Conservation (phyloP, 2,797 vertebrate genomes). For the Gallinago stenura region DNA sequence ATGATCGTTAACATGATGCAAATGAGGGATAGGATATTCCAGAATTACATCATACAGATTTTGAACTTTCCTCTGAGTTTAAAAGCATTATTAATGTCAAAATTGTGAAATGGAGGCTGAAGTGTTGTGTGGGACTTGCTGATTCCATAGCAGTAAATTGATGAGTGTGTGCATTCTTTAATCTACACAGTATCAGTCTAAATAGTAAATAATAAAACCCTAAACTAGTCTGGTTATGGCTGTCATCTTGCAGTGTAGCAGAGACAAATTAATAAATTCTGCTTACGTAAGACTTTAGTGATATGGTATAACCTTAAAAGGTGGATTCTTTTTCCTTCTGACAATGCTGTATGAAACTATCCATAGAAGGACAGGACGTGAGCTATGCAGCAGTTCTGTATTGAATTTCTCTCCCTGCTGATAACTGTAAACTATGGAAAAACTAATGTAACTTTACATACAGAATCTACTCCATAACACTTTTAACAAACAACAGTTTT, state of each 20-base stretch:
- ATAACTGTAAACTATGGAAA: background rate
- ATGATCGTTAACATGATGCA: background rate
- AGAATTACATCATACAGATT: fast-evolving
- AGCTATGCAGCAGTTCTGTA: background rate
- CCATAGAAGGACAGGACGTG: background rate
- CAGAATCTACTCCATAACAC: background rate
- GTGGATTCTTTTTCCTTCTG: background rate
- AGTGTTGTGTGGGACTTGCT: background rate
- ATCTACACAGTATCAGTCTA: background rate
- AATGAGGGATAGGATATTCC: no score
- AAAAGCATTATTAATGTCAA: background rate
- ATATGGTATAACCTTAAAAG: background rate
- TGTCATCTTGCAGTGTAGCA: background rate
- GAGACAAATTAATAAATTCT: background rate
- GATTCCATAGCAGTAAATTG: background rate
- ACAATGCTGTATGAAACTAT: background rate
- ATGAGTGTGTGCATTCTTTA: background rate
- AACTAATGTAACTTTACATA: background rate
- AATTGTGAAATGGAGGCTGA: background rate
- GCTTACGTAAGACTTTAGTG: background rate
- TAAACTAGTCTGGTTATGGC: background rate
- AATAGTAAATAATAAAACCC: background rate
- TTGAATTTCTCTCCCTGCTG: background rate
- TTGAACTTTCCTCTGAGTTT: background rate
- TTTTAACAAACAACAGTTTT: background rate